Conservation (phyloP, 2,797 vertebrate species). For the Alosa sapidissima region DNA sequence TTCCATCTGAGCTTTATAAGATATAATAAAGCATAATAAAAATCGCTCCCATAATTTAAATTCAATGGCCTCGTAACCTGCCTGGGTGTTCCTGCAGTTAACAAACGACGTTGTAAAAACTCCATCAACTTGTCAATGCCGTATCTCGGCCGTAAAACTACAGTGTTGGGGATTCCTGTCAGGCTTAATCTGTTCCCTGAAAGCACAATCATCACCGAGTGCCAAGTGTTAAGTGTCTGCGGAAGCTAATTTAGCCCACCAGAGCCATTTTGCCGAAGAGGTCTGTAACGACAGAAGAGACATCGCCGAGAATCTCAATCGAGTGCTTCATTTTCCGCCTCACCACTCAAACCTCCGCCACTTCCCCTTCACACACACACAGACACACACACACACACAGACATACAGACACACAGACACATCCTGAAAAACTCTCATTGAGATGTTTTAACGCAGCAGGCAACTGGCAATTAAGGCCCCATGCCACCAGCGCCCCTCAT, state of each 20-base stretch:
- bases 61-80: conserved; percentile 5
- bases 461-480: conserved; percentile 2
- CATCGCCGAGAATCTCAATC: background rate
- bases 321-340: background rate
- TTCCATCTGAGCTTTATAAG: background rate
- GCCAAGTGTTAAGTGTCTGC: background rate
- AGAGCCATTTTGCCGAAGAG: background rate
- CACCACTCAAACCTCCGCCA: background rate
- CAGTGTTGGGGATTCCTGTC: background rate
- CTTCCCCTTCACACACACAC: background rate
- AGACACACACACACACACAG: background rate
- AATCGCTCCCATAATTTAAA: background rate
- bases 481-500: background rate
- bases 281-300: background rate
- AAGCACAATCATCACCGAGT: background rate
- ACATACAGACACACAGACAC: background rate
- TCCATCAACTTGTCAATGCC: background rate
- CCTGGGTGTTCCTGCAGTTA: background rate
- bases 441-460: conserved; percentile 19
- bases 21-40: background rate
- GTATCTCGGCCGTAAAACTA: background rate
- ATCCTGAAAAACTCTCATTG: background rate
- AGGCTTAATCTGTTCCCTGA: background rate
- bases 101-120: background rate
- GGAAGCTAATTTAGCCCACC: background rate